phyloP scores from a whole-genome alignment of 2,797 vertebrate genomes.

The Halcyon leucocephala region DNA sequence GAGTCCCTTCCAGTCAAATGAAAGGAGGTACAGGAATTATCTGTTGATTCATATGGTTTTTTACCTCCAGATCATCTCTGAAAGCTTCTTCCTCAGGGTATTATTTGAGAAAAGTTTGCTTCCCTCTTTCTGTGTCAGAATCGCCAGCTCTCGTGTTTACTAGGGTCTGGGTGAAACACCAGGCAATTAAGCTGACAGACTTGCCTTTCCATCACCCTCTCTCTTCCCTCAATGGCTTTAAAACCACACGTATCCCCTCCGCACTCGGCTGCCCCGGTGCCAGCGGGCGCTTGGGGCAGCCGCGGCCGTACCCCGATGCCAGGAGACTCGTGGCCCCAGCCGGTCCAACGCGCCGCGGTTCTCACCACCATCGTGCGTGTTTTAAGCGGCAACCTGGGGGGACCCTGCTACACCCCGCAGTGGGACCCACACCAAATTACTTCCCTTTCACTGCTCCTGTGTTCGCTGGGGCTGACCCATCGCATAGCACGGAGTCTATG shows the following conservation, averaged over 20 bases:
- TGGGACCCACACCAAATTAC: background rate
- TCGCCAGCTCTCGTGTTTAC: background rate
- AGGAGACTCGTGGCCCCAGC: background rate
- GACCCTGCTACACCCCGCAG: background rate
- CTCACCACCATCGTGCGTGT: background rate
- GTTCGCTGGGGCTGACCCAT: constrained; percentile 57
- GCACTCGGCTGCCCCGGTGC: too few species aligned
- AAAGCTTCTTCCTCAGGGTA: background rate
- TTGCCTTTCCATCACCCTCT: background rate
- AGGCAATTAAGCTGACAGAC: background rate
- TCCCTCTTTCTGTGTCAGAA: background rate
- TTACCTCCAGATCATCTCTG: background rate
- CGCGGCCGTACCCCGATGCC: background rate
- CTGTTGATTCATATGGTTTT: rapidly evolving
- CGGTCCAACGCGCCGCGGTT: background rate
- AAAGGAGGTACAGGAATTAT: background rate
- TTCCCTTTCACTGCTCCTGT: background rate
- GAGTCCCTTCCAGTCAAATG: background rate
- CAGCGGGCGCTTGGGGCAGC: background rate
- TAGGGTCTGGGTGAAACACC: background rate
- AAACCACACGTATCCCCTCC: background rate
- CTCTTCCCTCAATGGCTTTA: background rate
- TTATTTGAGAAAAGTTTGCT: background rate
- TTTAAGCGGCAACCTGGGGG: background rate
- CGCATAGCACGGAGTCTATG: background rate